These are phyloP conservation scores for Bombus ignitus DNA, from an alignment of 1,140 invertebrate genomes.

Conservation along the genomic window DNA sequence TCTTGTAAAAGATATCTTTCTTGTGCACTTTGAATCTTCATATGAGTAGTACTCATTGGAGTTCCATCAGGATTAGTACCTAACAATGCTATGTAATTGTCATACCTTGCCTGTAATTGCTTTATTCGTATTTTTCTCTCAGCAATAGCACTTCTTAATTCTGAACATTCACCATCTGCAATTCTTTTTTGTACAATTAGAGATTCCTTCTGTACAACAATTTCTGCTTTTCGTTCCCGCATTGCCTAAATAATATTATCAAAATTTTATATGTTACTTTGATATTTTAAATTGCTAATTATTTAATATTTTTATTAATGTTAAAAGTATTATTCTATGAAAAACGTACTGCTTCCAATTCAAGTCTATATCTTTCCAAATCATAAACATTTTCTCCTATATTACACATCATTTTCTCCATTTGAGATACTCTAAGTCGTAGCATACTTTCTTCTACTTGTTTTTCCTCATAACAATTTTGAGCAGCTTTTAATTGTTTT, in stretches of 20 bases:
- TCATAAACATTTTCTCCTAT: conserved; percentile 84
- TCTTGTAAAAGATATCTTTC: conserved; percentile 87
- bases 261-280: not conserved
- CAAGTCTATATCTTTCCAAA: conserved; percentile 84
- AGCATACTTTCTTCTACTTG: conserved; percentile 87
- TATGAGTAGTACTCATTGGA: conserved; percentile 85
- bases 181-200: conserved; percentile 84
- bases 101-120: conserved; percentile 83
- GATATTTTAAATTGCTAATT: not conserved
- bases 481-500: conserved; percentile 82
- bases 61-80: conserved; percentile 84
- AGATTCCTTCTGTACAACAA: conserved; percentile 84
- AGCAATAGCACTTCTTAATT: conserved; percentile 83
- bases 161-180: conserved; percentile 84
- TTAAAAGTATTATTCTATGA: not conserved
- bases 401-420: conserved; percentile 83
- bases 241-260: conserved; percentile 82
- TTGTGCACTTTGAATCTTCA: conserved; percentile 88
- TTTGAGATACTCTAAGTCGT: conserved; percentile 84
- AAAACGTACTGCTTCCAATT: conserved; percentile 83
- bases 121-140: conserved; percentile 84
- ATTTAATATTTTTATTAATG: not conserved
- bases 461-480: conserved; percentile 80
- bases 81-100: conserved; percentile 68
- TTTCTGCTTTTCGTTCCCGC: conserved; percentile 86